A percentile compares a stretch with the other conserved stretches of the same genome.
Conservation (phyloP, 2,888 invertebrate species). For the Ashinkailepas kermadecensis region DNA sequence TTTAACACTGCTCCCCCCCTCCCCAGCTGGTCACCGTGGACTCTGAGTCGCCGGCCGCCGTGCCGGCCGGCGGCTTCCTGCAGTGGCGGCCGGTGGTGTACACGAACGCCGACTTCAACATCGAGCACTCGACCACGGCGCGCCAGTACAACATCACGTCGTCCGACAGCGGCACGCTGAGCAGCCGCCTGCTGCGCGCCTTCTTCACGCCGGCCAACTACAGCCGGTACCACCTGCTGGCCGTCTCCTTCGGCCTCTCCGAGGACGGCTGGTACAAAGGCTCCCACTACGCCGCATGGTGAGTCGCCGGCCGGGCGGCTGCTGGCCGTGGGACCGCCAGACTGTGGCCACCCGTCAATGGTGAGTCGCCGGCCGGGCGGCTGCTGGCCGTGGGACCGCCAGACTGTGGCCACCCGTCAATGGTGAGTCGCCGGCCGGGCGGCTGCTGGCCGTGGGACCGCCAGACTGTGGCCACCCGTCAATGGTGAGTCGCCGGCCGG, state of each 20-base stretch:
- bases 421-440: neutral
- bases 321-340: neutral
- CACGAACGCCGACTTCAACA: neutral
- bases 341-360: no score
- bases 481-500: neutral
- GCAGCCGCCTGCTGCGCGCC: neutral
- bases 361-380: neutral
- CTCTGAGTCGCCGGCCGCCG: neutral
- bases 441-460: neutral
- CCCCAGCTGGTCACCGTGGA: neutral
- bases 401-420: no score
- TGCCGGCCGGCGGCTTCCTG: neutral
- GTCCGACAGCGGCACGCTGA: neutral
- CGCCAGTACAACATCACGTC: neutral
- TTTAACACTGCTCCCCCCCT: neutral
- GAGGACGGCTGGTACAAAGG: constrained; percentile 15
- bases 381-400: neutral
- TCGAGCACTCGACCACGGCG: constrained; percentile 16
- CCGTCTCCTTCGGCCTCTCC: neutral
- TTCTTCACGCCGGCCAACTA: neutral
- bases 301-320: neutral
- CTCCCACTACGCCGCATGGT: neutral
- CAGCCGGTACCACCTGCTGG: neutral
- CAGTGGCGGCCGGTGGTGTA: constrained; percentile 15
- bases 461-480: no score